These are phyloP conservation scores for Trematomus loennbergii DNA, from an alignment of 2,113 vertebrate genomes.

Conservation along the genomic window DNA sequence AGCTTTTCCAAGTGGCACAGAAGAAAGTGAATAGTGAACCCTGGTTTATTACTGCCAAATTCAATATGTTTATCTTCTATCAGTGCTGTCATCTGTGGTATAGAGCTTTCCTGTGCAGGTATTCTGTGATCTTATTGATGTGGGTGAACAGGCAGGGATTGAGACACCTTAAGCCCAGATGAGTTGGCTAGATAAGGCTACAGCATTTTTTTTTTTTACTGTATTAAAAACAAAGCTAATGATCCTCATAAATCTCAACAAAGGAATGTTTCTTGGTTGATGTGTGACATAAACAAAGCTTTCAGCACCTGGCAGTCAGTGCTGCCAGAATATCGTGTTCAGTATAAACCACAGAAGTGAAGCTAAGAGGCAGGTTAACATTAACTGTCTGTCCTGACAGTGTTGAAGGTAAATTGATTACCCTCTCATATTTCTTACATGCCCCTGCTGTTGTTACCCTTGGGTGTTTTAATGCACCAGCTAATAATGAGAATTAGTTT, in stretches of 20 bases:
- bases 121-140: conserved; percentile 67
- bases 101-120: conserved; percentile 66
- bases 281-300: conserved; percentile 79
- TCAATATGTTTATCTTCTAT: conserved; percentile 65
- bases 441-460: background rate
- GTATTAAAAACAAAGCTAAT: conserved; percentile 73
- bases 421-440: background rate
- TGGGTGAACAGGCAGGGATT: conserved; percentile 60
- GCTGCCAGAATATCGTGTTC: conserved; percentile 77
- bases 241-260: conserved; percentile 75
- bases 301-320: conserved; percentile 75
- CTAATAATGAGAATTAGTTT: conserved; percentile 17
- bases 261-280: conserved; percentile 67
- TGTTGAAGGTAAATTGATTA: conserved; percentile 17
- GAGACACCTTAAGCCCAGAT: conserved; percentile 73
- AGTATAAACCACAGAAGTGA: conserved; percentile 68
- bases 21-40: conserved; percentile 66
- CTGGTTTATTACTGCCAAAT: conserved; percentile 53
- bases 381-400: conserved; percentile 50
- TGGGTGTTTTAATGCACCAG: conserved; percentile 23
- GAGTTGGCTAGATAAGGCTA: conserved; percentile 59
- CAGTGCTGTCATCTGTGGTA: conserved; percentile 66
- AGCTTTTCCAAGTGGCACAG: conserved; percentile 52
- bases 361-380: conserved; percentile 61
- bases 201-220: conserved; percentile 28